A percentile compares a stretch with the other conserved stretches of the same genome.
These are phyloP conservation scores for Macquaria ambigua DNA, from an alignment of 2,113 vertebrate genomes.

Conservation along the genomic window DNA sequence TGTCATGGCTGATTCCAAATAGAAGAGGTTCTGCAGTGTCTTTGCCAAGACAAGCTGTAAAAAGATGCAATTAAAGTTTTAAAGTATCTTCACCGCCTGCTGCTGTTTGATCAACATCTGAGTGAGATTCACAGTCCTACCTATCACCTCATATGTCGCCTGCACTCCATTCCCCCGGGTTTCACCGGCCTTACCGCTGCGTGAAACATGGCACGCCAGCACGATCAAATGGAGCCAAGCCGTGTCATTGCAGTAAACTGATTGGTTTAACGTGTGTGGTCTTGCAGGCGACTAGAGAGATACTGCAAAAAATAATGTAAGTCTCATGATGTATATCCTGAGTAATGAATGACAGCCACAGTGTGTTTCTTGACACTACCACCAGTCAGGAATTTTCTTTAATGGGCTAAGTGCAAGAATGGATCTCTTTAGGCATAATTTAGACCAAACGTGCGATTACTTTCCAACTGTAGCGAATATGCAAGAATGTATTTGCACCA, in stretches of 20 bases:
- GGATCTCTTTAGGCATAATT: neutral
- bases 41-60: no score
- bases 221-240: neutral
- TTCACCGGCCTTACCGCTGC: neutral
- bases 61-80: no score
- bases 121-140: neutral
- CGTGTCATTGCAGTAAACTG: neutral
- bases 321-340: no score
- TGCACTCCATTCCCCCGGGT: neutral
- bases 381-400: neutral
- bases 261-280: neutral
- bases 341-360: no score
- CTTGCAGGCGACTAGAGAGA: no score
- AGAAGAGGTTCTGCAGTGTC: no score
- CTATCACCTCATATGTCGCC: neutral
- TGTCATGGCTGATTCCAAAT: no score
- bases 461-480: neutral
- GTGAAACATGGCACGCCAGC: neutral
- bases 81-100: neutral
- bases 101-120: neutral
- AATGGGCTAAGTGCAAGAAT: neutral
- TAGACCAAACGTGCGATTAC: neutral
- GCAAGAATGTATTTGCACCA: neutral
- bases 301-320: no score
- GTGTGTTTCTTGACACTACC: no score